Percentiles rank a stretch among this genome's conserved stretches.
Conservation (phyloP, 2,113 vertebrate genomes). For the Puntigrus tetrazona region DNA sequence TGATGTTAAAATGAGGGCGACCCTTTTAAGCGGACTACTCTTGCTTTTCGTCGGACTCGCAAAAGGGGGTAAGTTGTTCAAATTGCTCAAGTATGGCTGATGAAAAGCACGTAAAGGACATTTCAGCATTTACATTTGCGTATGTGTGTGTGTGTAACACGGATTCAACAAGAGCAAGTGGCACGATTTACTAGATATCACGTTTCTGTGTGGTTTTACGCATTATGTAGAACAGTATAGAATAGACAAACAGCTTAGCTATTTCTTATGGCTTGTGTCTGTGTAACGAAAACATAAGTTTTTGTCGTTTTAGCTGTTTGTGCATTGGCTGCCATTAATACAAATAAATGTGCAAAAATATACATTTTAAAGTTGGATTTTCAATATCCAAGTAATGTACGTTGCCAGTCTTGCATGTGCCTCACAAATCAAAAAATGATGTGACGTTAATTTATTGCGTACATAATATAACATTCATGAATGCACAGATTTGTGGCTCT, state of each 20-base stretch:
- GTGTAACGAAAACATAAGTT: neutral
- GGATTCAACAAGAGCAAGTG: neutral
- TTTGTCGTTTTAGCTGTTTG: neutral
- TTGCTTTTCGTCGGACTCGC: conserved; percentile 37
- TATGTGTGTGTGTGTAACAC: neutral
- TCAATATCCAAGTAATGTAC: neutral
- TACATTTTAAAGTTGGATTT: neutral
- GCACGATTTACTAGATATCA: neutral
- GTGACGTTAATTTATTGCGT: neutral
- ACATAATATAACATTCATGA: neutral
- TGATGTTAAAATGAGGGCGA: conserved; percentile 29
- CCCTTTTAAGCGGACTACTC: conserved; percentile 36
- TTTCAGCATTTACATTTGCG: neutral
- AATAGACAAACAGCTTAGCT: neutral
- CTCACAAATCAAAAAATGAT: neutral
- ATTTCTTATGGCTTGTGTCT: neutral
- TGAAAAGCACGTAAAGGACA: neutral
- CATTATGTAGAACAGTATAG: neutral
- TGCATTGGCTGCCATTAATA: neutral
- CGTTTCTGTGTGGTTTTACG: neutral
- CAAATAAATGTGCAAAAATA: neutral
- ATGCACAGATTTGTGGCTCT: neutral
- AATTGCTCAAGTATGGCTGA: neutral
- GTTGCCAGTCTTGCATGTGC: neutral
- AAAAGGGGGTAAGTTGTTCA: conserved; percentile 48